phyloP scores from a whole-genome alignment of 2,113 vertebrate genomes.

The Diadophis punctatus region DNA sequence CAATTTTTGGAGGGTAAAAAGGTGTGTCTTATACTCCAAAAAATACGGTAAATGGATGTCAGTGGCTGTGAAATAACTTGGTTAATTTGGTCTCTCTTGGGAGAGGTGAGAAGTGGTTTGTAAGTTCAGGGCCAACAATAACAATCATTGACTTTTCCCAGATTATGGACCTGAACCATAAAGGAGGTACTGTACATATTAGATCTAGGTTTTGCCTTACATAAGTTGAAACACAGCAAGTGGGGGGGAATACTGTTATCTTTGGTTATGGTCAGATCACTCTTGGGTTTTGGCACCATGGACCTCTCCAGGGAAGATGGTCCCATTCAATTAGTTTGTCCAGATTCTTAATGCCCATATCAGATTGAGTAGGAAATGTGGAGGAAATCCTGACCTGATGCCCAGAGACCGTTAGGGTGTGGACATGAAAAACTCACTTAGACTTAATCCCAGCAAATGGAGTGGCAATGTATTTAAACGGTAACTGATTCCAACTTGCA shows the following conservation, averaged over 20 bases:
- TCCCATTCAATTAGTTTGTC: too few relatives aligned
- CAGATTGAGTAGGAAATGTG: neutral
- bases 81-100: neutral
- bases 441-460: neutral
- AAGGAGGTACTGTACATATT: neutral
- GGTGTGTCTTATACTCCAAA: too few relatives aligned
- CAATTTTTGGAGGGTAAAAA: too few relatives aligned
- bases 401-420: neutral
- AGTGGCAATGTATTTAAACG: neutral
- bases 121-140: neutral
- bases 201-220: neutral
- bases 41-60: neutral
- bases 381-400: neutral
- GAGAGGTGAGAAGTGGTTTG: neutral
- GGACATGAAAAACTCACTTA: neutral
- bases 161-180: neutral
- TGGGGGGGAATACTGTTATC: neutral
- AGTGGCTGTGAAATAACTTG: neutral
- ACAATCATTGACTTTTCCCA: neutral
- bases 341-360: neutral
- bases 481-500: neutral
- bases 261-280: neutral
- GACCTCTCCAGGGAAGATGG: neutral
- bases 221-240: neutral
- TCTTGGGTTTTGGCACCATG: neutral